Evolutionary conservation across 1,140 invertebrate genomes (phyloP).

Genomic region (Cyphomyrmex costatus): DNA sequence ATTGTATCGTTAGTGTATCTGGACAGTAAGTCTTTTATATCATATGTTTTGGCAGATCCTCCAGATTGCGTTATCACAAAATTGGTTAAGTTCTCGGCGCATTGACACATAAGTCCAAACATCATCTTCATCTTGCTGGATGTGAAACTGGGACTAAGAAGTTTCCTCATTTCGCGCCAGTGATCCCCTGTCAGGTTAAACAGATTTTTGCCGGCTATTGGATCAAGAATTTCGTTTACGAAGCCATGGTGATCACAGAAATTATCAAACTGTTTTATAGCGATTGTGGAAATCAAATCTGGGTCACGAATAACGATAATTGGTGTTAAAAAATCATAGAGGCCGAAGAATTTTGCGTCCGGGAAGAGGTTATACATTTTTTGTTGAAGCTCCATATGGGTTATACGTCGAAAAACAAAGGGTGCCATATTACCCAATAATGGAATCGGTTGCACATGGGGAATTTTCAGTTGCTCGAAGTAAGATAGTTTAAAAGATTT

Average conservation of each 20-base stretch:
- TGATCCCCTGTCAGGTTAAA: constrained; percentile 25
- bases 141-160: constrained; percentile 60
- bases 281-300: constrained; percentile 34
- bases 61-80: background rate
- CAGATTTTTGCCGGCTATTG: constrained; percentile 40
- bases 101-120: constrained; percentile 49
- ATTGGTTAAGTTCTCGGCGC: constrained; percentile 16
- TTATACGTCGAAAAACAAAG: background rate
- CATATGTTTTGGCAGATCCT: background rate
- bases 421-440: constrained; percentile 54
- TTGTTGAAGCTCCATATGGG: background rate
- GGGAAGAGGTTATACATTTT: constrained; percentile 17
- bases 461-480: constrained; percentile 30
- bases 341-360: constrained; percentile 45
- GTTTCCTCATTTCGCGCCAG: constrained; percentile 59
- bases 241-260: constrained; percentile 55
- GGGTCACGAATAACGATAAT: constrained; percentile 49
- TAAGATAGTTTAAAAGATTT: background rate
- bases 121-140: constrained; percentile 67
- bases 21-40: constrained; percentile 28
- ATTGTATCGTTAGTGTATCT: constrained; percentile 51
- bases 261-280: constrained; percentile 62
- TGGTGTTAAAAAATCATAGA: constrained; percentile 40
- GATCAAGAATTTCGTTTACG: background rate
- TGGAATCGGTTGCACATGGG: background rate